Base-by-base conservation (phyloP, 2,888 invertebrate genomes). In the Tridacna crocea region DNA sequence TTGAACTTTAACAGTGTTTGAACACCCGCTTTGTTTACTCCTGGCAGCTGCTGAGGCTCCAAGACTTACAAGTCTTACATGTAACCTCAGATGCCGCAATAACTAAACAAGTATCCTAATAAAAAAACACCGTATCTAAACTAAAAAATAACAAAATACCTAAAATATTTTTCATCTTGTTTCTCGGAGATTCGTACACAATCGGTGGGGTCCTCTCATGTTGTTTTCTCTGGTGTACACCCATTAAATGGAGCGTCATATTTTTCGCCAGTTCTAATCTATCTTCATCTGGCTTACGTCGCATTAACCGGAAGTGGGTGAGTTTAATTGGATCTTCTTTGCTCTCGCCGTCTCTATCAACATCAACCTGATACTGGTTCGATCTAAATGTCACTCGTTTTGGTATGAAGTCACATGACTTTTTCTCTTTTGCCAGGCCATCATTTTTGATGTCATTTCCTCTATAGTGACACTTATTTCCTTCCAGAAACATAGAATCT, bases 311-410 rank as follows among this genome's bases (percentile, higher is more conserved):
- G 11, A 46, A 68, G 0, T 46, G 17, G 6, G 22, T 12, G 12
- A 46, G 10, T 19, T 3, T 47, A n/a, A 47, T 17, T 13, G n/a
- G 36, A 46, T 68, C 68, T 22, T 26, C 65, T 26, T 19, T 17
- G 19, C 4, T 15, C n/a, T 68, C 47, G 19, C 15, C 19, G n/a
- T n/a, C 68, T 68, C 12, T 47, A 47, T 12, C 22, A 12, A 19
- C 10, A 68, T 68, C 68, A n/a, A 6, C 15, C 0, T 68, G 47
- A 24, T 19, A n/a, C 8, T 47, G 46, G 19, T 19, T 47, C 15
- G 68, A 19, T 68, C 46, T 68, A 68, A 68, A 68, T n/a, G 68
- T 68, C 10, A 68, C 68, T 10, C 68, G 68, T 47, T 68, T 68
- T 2, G 68, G 68, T 2, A 68, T 68, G 47, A 47, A n/a, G 19